Conservation (phyloP, 2,113 vertebrate species). For the Brienomyrus longianalis region DNA sequence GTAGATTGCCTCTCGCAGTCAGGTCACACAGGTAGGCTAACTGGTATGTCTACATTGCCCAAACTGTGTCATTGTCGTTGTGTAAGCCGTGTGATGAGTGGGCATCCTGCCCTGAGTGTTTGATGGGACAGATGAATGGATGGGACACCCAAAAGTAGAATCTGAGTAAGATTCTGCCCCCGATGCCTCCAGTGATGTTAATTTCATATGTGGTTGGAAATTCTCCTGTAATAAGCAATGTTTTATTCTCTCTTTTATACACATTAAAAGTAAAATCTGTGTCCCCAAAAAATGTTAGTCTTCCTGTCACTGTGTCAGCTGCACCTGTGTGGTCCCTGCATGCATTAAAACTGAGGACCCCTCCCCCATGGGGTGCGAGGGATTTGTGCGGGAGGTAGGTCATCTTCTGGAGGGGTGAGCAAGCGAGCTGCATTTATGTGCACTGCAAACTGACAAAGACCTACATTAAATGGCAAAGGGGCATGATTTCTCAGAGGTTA, state of each 20-base stretch:
- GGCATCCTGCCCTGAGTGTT: not conserved
- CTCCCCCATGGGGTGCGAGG: not conserved
- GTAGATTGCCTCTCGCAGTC: not conserved
- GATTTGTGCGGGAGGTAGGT: not conserved
- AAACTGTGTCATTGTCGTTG: not conserved
- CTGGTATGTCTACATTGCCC: not conserved
- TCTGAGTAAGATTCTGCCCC: not conserved
- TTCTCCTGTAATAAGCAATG: not conserved
- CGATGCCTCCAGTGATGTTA: not conserved
- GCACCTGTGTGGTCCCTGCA: not conserved
- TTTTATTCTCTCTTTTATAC: slow-evolving; percentile 10
- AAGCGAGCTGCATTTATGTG: not conserved
- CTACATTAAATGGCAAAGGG: not conserved
- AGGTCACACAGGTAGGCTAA: not conserved
- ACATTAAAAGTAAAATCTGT: not conserved
- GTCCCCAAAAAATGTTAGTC: not conserved
- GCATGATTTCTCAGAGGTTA: not conserved
- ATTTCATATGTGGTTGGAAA: slow-evolving; percentile 9
- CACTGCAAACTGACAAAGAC: not conserved
- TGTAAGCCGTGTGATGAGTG: not conserved
- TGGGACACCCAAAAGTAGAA: not conserved
- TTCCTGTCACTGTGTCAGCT: not conserved
- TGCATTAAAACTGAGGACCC: not conserved
- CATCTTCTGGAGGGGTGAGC: not conserved
- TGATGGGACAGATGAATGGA: not conserved